These are phyloP conservation scores for Megaustenia siamemsis DNA, from an alignment of 2,888 invertebrate species.

Conservation along the genomic window DNA sequence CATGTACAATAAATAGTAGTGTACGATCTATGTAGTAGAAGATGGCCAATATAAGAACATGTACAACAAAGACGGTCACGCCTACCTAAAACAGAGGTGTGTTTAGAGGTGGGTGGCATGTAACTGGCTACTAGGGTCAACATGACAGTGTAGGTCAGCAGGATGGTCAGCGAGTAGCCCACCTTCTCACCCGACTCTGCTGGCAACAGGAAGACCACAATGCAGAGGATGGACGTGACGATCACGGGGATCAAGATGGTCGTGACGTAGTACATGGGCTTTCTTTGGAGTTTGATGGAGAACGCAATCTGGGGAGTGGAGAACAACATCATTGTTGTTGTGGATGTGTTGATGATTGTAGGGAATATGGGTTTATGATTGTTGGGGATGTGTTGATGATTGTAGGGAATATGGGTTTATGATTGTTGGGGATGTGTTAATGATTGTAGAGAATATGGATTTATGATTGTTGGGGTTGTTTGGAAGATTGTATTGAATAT, in stretches of 20 bases:
- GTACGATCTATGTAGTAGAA: too few relatives aligned
- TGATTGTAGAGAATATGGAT: too few relatives aligned
- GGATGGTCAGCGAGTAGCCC: conserved; percentile 57
- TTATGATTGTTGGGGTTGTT: too few relatives aligned
- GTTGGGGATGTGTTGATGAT: too few relatives aligned
- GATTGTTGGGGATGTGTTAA: too few relatives aligned
- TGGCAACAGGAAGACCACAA: conserved; percentile 59
- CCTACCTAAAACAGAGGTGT: conserved; percentile 54
- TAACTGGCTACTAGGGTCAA: conserved; percentile 54
- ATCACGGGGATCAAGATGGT: conserved; percentile 57
- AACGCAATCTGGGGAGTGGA: conserved; percentile 52
- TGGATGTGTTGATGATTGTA: too few relatives aligned
- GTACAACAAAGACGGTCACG: background rate
- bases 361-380: too few relatives aligned
- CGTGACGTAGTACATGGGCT: conserved; percentile 53
- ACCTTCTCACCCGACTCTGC: conserved; percentile 60
- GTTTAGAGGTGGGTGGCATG: conserved; percentile 58
- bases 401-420: too few relatives aligned
- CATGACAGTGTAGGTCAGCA: conserved; percentile 59
- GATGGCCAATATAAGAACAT: too few relatives aligned
- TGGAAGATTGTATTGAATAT: too few relatives aligned
- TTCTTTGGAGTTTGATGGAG: conserved; percentile 53
- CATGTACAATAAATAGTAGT: too few relatives aligned
- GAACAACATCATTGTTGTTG: background rate
- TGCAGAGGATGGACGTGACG: conserved; percentile 55